Evolutionary conservation across 2,888 invertebrate species (phyloP), one percentile per base, ranked within the genome.

Genomic region (Hoplodrina ambigua): DNA sequence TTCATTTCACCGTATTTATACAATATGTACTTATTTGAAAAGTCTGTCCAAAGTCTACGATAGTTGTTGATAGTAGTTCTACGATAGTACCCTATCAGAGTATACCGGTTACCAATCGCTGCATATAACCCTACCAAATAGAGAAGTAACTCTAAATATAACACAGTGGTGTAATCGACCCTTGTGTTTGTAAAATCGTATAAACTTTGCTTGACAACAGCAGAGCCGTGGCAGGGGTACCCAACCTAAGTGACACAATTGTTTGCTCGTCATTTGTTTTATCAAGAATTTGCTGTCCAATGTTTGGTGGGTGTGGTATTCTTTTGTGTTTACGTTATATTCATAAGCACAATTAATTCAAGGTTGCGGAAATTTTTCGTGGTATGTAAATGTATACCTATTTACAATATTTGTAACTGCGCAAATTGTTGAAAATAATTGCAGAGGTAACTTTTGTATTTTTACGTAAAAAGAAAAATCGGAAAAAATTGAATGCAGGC

Each of bases 151-250:
- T 46, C 50, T 69, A 58, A 62, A 56, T 68, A 58, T 59, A 67
- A 53, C 30, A 11, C 8, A 6, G 46, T 50, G 15, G 58, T 52
- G 60, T 20, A 49, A 75, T 66, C 33, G 46, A 37, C 56, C 19
- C 17, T 2, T 44, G 20, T 81, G 54, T 78, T 75, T 56, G 55
- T 69, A 68, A 20, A 59, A 55, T 64, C 61, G 84, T 60, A 20
- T 72, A 58, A 72, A 59, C 56, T 37, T 46, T 10, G 63, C 64
- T 75, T 78, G 82, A 58, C 84, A 49, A 83, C 70, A 57, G 57
- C 33, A 10, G 19, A 50, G 25, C 11, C 25, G 59, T 44, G 10
- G n/a, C 75, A 78, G 81, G 62, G 61, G 67, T 53, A 58, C 67
- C 72, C 73, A 81, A 81, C 81, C 63, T 59, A 13, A 11, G 56